Evolutionary conservation across 2,888 invertebrate genomes (phyloP), one percentile per base, ranked within the genome.

Genomic region (Argyresthia goedartella): DNA sequence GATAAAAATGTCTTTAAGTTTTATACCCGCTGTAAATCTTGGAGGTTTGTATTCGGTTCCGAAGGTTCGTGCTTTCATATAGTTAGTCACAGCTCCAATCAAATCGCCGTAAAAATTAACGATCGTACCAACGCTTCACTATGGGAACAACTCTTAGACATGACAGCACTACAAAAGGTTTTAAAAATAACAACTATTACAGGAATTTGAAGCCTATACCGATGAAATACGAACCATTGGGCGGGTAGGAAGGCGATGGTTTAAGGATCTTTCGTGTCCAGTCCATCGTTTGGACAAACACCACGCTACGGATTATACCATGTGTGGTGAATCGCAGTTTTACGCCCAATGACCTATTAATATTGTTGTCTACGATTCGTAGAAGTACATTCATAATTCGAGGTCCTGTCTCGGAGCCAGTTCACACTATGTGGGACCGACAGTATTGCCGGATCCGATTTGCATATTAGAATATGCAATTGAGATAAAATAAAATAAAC

Each of bases 71-170:
- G 81, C 71, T 73, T 69, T 69, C 66, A 65, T 75, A 71, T 76
- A 73, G 78, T 82, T 81, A 76, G 79, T 75, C 67, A 64, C 72
- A 36, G 71, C 69, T 66, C 75, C 76, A 81, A 82, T 84, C 81
- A 76, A 77, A 85, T 64, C 64, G 69, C 77, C 76, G 75, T 81
- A 81, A 84, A 84, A 65, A 65, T 69, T 81, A 76, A 82, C 67
- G 70, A 67, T 73, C 69, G 76, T 76, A 78, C 66, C 67, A 69
- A 66, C 65, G 66, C 41, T 68, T 72, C 74, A 81, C 80, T 82
- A 81, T 82, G 84, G 84, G 84, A 82, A 85, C 75, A 70, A 62
- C 67, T 66, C 67, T 66, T 68, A 67, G 66, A 58, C 63, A 63
- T 73, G 73, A 79, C 79, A 69, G 66, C 57, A 58, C 25, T 25